phyloP scores from a whole-genome alignment of 2,113 vertebrate genomes.

The Malurus cyaneus region DNA sequence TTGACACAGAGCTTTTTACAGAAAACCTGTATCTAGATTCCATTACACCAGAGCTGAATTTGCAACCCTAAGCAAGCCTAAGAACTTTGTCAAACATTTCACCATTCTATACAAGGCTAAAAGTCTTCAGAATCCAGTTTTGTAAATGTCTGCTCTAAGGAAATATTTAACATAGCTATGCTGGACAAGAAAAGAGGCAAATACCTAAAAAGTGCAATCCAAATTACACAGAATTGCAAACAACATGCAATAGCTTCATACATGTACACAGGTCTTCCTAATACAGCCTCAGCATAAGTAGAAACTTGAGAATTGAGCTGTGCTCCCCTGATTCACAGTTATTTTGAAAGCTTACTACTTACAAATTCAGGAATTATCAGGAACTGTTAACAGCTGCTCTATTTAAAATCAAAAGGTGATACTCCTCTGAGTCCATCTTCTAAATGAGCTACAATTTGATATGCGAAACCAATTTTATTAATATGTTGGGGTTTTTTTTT shows the following conservation, averaged over 20 bases:
- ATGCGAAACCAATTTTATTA: background rate
- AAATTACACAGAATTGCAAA: background rate
- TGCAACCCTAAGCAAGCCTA: background rate
- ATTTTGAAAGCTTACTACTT: background rate
- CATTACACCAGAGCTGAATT: background rate
- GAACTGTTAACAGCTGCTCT: background rate
- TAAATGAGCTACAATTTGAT: background rate
- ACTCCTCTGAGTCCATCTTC: background rate
- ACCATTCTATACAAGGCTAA: background rate
- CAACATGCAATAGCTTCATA: background rate
- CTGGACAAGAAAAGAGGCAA: background rate
- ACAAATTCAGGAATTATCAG: background rate
- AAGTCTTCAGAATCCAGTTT: background rate
- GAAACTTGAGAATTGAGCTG: background rate
- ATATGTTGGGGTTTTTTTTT: rapidly evolving
- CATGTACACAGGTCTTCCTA: background rate
- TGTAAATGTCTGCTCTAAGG: background rate
- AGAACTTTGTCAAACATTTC: background rate
- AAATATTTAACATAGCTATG: background rate
- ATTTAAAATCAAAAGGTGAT: background rate
- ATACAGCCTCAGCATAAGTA: rapidly evolving
- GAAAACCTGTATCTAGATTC: background rate
- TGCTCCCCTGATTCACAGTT: background rate
- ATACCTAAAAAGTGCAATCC: background rate
- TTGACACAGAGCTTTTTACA: rapidly evolving